phyloP scores from a whole-genome alignment of 2,888 invertebrate genomes.

The Caenorhabditis afra region DNA sequence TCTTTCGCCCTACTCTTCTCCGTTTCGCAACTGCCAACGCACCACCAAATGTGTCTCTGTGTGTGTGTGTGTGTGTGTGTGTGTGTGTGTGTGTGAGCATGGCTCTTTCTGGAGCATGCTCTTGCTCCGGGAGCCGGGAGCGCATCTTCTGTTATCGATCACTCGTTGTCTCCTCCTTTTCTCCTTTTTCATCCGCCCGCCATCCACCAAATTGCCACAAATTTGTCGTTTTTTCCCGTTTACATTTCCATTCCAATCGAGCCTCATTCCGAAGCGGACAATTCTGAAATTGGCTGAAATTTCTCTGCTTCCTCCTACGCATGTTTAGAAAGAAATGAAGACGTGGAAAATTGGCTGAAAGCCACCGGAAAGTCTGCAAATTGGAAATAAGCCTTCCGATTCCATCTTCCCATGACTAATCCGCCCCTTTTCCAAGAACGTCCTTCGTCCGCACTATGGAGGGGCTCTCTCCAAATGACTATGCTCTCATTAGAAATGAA shows the following conservation, averaged over 20 bases:
- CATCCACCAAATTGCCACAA: background rate
- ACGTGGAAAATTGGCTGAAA: background rate
- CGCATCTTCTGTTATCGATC: conserved; percentile 13
- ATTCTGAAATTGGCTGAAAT: background rate
- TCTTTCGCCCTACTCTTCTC: background rate
- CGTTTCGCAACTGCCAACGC: conserved; percentile 16
- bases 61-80: background rate
- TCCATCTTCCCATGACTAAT: conserved; percentile 29
- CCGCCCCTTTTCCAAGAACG: conserved; percentile 10
- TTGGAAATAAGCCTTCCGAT: no score
- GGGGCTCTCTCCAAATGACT: background rate
- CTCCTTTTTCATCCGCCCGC: background rate
- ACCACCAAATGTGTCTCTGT: conserved; percentile 13
- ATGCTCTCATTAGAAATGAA: conserved; percentile 49
- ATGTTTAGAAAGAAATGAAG: no score
- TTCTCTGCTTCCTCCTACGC: background rate
- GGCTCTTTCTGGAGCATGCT: no score
- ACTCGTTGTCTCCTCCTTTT: background rate
- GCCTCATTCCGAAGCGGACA: background rate
- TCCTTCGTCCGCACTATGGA: conserved; percentile 5
- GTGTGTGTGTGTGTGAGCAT: background rate
- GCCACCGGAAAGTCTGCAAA: background rate
- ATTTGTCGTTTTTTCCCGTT: background rate
- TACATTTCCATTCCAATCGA: background rate
- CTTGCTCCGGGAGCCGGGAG: background rate